phyloP scores from a whole-genome alignment of 1,140 invertebrate species.

The Gryllus bimaculatus region DNA sequence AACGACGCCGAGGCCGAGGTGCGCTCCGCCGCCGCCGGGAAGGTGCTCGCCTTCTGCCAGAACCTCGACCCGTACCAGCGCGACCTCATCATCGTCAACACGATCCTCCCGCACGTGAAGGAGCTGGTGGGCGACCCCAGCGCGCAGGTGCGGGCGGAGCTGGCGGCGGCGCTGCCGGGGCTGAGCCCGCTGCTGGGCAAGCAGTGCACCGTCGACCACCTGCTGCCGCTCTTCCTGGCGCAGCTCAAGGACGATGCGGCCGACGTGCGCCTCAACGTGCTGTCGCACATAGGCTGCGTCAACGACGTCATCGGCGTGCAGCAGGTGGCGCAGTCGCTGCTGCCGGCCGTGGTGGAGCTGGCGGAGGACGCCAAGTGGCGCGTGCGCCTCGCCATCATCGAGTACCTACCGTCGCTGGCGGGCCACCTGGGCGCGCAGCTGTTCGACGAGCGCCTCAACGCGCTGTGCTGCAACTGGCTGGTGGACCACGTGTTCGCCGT shows the following conservation, averaged over 20 bases:
- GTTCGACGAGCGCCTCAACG: background rate
- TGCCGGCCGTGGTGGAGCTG: slow-evolving; percentile 2
- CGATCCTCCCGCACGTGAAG: slow-evolving; percentile 58
- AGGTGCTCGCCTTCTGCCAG: background rate
- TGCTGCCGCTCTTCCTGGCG: slow-evolving; percentile 58
- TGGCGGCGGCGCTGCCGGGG: slow-evolving; percentile 68
- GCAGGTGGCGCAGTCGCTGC: slow-evolving; percentile 53
- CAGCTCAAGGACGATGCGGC: slow-evolving; percentile 64
- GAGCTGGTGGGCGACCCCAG: slow-evolving; percentile 60
- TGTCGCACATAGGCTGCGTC: slow-evolving; percentile 58
- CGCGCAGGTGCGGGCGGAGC: slow-evolving; percentile 56
- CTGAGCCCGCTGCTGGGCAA: slow-evolving; percentile 61
- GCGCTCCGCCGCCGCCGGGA: background rate
- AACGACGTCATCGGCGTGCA: slow-evolving; percentile 57
- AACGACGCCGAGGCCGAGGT: background rate
- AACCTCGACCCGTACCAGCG: background rate
- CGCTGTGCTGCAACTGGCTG: background rate
- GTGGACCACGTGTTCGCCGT: slow-evolving; percentile 6
- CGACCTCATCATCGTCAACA: slow-evolving; percentile 37
- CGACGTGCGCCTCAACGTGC: slow-evolving; percentile 63
- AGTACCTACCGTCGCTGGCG: background rate
- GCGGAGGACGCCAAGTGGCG: slow-evolving; percentile 10
- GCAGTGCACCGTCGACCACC: slow-evolving; percentile 58
- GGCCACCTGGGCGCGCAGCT: background rate
- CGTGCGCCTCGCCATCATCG: slow-evolving; percentile 7